A percentile compares a stretch with the other conserved stretches of the same genome.
Evolutionary conservation across 2,888 invertebrate species (phyloP).

Genomic region (Diabrotica balteata): DNA sequence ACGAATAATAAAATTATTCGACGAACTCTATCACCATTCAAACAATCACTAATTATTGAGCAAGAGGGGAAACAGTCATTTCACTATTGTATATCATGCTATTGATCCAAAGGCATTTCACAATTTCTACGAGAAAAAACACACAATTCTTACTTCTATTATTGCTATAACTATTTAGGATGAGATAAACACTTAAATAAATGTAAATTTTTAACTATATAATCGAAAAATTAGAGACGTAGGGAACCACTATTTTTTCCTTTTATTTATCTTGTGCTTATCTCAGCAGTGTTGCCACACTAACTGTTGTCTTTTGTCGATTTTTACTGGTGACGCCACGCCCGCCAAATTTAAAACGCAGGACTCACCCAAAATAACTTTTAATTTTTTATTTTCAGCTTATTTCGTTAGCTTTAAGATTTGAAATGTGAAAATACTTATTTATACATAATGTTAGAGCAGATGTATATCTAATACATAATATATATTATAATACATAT

Average conservation of each 20-base stretch:
- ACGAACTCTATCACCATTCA: conserved; percentile 36
- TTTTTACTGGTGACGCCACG: conserved; percentile 15
- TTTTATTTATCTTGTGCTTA: conserved; percentile 36
- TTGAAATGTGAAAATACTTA: too few relatives aligned
- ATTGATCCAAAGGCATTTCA: conserved; percentile 56
- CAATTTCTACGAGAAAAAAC: conserved; percentile 23
- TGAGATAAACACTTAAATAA: conserved; percentile 16
- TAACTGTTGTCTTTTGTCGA: conserved; percentile 16
- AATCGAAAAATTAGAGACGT: conserved; percentile 29
- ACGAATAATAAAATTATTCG: conserved; percentile 23
- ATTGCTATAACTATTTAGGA: conserved; percentile 21
- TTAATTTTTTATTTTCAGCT: too few relatives aligned
- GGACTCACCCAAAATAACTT: too few relatives aligned
- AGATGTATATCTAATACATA: too few relatives aligned
- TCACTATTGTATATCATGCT: conserved; percentile 55
- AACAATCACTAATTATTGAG: conserved; percentile 50
- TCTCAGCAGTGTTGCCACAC: conserved; percentile 29
- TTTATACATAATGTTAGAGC: too few relatives aligned
- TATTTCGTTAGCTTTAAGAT: too few relatives aligned
- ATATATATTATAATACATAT: too few relatives aligned
- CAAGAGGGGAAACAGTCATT: conserved; percentile 54
- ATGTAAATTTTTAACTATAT: conserved; percentile 16
- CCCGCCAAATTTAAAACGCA: conserved; percentile 27
- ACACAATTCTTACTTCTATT: conserved; percentile 20
- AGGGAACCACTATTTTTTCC: conserved; percentile 34